A percentile compares a stretch with the other conserved stretches of the same genome.
These are phyloP conservation scores for Synergus gifuensis DNA, from an alignment of 2,888 invertebrate genomes.

Conservation along the genomic window DNA sequence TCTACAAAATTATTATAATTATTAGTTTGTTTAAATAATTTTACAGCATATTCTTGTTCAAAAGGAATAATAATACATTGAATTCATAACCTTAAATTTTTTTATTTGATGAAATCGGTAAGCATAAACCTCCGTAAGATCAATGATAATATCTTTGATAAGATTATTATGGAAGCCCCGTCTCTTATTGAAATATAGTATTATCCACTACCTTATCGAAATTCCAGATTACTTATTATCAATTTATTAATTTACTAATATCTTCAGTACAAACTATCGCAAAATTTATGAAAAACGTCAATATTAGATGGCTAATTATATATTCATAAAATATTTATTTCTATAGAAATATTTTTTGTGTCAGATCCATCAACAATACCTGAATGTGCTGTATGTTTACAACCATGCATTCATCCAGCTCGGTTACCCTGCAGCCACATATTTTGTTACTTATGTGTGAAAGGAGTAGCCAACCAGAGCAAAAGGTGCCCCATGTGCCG, in stretches of 20 bases:
- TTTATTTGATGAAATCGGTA: neutral
- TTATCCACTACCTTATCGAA: neutral
- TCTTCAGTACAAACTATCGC: neutral
- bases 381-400: conserved; percentile 96
- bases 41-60: neutral
- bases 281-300: neutral
- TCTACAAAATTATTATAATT: conserved; percentile 13
- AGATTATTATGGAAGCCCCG: neutral
- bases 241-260: neutral
- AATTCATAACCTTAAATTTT: conserved; percentile 2
- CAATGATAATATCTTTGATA: no score
- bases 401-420: conserved; percentile 94
- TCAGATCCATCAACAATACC: conserved; percentile 68
- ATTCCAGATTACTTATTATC: neutral
- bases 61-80: neutral
- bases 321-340: no score
- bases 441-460: conserved; percentile 97
- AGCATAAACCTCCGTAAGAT: no score
- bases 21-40: neutral
- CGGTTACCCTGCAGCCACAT: conserved; percentile 96
- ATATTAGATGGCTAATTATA: neutral
- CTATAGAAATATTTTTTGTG: neutral
- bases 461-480: conserved; percentile 93
- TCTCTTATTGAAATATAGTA: neutral
- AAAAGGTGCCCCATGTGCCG: conserved; percentile 96